phyloP scores from a whole-genome alignment of 1,140 invertebrate genomes.

The Asobara japonica region DNA sequence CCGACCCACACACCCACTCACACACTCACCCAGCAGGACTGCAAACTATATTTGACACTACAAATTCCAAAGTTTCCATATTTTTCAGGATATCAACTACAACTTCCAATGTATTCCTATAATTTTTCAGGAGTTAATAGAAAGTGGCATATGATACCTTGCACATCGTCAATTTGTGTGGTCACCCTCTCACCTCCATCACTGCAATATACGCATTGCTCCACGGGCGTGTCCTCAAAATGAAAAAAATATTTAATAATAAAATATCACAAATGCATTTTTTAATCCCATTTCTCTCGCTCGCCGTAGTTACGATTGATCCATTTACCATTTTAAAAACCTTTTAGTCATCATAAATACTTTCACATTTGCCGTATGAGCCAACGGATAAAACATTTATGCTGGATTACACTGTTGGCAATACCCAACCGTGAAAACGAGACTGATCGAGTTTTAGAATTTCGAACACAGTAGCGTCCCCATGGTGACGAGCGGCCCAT shows the following conservation, averaged over 20 bases:
- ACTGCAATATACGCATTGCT: too few species aligned
- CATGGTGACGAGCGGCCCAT: slow-evolving; percentile 21
- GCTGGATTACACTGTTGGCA: background rate
- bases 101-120: too few species aligned
- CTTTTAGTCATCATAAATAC: background rate
- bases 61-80: too few species aligned
- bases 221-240: too few species aligned
- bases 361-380: background rate
- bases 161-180: too few species aligned
- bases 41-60: too few species aligned
- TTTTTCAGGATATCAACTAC: too few species aligned
- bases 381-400: background rate
- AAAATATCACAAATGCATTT: background rate
- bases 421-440: slow-evolving; percentile 16
- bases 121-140: too few species aligned
- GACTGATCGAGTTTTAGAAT: slow-evolving; percentile 28
- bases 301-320: background rate
- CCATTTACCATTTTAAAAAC: background rate
- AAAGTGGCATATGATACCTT: too few species aligned
- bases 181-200: too few species aligned
- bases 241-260: background rate
- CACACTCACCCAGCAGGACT: too few species aligned
- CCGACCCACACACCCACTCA: too few species aligned
- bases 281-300: background rate
- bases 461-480: background rate